Conservation (phyloP, 2,888 invertebrate genomes). For the Aradus depressus region DNA sequence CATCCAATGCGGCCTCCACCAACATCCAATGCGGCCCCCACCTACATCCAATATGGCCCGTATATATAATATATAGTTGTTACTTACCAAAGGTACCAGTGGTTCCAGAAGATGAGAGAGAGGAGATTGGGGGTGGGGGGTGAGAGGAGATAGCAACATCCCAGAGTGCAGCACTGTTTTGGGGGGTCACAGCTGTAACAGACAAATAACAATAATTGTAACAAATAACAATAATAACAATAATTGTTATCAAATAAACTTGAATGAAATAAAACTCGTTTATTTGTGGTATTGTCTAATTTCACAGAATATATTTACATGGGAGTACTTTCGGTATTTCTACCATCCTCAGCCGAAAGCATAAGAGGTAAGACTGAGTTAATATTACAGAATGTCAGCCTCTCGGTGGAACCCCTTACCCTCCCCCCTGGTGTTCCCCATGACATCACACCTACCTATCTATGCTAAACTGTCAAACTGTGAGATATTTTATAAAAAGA, state of each 20-base stretch:
- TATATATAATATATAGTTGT: conserved; percentile 41
- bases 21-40: background rate
- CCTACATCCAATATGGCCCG: conserved; percentile 43
- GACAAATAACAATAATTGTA: conserved; percentile 7
- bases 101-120: conserved; percentile 54
- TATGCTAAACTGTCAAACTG: too few species aligned
- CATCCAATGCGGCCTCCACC: background rate
- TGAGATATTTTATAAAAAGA: too few species aligned
- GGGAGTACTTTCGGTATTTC: too few species aligned
- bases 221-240: background rate
- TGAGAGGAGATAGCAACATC: conserved; percentile 47
- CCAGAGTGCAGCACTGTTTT: conserved; percentile 61
- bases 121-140: conserved; percentile 44
- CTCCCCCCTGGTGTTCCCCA: too few species aligned
- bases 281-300: background rate
- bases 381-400: too few species aligned
- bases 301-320: background rate
- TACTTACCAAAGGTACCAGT: conserved; percentile 54
- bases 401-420: too few species aligned
- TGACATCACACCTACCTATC: too few species aligned
- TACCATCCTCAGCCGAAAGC: too few species aligned
- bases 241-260: background rate
- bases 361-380: too few species aligned
- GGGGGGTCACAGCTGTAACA: conserved; percentile 51
- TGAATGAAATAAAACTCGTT: background rate